phyloP scores from a whole-genome alignment of 2,888 invertebrate species.

The Dryobota labecula region DNA sequence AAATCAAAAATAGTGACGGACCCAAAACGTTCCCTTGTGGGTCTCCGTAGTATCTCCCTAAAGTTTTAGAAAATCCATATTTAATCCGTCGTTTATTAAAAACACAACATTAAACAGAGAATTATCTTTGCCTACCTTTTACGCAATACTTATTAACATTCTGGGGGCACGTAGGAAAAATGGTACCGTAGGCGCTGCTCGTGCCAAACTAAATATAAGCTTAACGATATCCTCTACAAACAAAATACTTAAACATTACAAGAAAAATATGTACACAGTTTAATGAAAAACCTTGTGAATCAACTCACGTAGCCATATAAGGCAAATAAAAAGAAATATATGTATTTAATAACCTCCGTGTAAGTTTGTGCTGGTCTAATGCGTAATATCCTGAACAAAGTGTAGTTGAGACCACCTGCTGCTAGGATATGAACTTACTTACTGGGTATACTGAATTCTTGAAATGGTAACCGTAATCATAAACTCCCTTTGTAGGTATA shows the following conservation, averaged over 20 bases:
- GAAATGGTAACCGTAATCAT: conserved; percentile 18
- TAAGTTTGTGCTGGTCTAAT: conserved; percentile 23
- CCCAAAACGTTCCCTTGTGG: too few relatives aligned
- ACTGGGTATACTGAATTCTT: conserved; percentile 16
- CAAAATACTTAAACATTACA: conserved; percentile 28
- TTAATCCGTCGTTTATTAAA: too few relatives aligned
- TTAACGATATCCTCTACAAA: conserved; percentile 44
- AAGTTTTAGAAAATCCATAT: not conserved
- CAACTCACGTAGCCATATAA: conserved; percentile 28
- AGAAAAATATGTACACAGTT: conserved; percentile 36
- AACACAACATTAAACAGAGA: not conserved
- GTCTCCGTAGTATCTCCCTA: too few relatives aligned
- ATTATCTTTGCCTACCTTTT: not conserved
- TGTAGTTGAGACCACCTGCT: conserved; percentile 49
- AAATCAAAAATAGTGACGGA: too few relatives aligned
- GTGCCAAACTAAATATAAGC: conserved; percentile 16
- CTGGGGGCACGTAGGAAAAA: not conserved
- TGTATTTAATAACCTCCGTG: conserved; percentile 50
- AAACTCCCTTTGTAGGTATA: not conserved
- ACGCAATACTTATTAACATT: not conserved
- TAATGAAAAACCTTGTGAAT: conserved; percentile 45
- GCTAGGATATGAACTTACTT: conserved; percentile 8
- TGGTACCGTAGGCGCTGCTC: not conserved
- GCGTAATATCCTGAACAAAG: conserved; percentile 32
- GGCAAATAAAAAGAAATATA: conserved; percentile 52